These are phyloP conservation scores for Hydractinia symbiolongicarpus DNA, from an alignment of 30 jellyfish, hydroid and myxozoan species.

Conservation along the genomic window DNA sequence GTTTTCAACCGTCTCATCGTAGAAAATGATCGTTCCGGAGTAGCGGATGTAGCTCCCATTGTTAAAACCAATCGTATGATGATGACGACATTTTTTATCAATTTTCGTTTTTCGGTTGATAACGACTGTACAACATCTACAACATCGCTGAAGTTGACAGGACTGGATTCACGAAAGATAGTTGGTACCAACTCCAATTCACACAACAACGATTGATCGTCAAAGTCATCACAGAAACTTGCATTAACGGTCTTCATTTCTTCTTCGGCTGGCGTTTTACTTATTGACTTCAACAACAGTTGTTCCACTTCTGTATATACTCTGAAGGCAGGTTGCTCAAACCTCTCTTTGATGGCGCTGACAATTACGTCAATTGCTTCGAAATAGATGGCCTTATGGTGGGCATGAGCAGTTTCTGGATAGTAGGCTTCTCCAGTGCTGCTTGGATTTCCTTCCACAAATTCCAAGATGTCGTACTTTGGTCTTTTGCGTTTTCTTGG, in stretches of 20 bases:
- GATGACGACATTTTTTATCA: no score
- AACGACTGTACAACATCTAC: constrained; percentile 2
- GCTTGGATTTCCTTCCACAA: background rate
- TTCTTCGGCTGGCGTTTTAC: constrained; percentile 6
- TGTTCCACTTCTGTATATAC: background rate
- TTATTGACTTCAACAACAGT: constrained; percentile 6
- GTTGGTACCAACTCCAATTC: constrained; percentile 14
- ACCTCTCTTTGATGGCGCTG: constrained; percentile 41
- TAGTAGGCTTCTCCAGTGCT: background rate
- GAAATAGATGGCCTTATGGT: constrained; percentile 18
- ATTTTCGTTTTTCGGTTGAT: background rate
- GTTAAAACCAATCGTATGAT: no score
- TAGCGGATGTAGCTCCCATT: no score
- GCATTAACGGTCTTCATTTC: constrained; percentile 10
- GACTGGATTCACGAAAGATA: background rate
- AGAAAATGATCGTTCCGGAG: no score
- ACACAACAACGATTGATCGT: constrained; percentile 2
- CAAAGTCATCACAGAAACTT: constrained; percentile 6
- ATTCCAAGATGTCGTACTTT: constrained; percentile 10
- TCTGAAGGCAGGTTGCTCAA: constrained; percentile 35
- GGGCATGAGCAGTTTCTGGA: constrained; percentile 20
- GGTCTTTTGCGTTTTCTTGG: constrained; percentile 28
- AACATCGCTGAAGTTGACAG: constrained; percentile 7
- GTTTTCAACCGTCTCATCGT: no score
- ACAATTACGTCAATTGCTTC: constrained; percentile 22